Percentiles rank a stretch among this genome's conserved stretches.
Conservation (phyloP, 2,113 vertebrate genomes). For the Calonectris borealis region DNA sequence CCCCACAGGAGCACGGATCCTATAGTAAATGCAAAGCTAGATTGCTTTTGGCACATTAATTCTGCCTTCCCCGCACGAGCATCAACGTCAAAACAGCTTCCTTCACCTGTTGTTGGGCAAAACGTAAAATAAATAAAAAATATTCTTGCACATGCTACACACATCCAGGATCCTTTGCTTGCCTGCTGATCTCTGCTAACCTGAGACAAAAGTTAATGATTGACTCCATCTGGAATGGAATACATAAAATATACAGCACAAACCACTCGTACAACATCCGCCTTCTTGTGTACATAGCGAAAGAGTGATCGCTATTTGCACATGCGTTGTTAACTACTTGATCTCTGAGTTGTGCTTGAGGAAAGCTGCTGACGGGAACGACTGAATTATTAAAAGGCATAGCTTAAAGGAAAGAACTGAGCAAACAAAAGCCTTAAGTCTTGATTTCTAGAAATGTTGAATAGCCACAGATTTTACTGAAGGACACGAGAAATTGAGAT, state of each 20-base stretch:
- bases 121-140: background rate
- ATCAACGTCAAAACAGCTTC: background rate
- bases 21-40: background rate
- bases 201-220: slow-evolving; percentile 39
- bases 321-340: background rate
- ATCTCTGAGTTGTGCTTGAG: background rate
- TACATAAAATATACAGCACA: slow-evolving; percentile 13
- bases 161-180: background rate
- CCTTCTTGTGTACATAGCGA: background rate
- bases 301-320: background rate
- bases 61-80: background rate
- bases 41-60: background rate
- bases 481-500: background rate
- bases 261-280: background rate
- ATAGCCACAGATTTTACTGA: background rate
- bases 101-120: background rate
- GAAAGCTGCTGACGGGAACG: background rate
- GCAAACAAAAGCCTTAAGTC: background rate
- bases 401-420: background rate
- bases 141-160: background rate
- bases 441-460: background rate
- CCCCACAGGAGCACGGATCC: background rate
- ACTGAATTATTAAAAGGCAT: background rate
- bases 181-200: background rate
- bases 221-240: slow-evolving; percentile 17